phyloP scores from a whole-genome alignment of 2,888 invertebrate species.

The Bedellia somnulentella region DNA sequence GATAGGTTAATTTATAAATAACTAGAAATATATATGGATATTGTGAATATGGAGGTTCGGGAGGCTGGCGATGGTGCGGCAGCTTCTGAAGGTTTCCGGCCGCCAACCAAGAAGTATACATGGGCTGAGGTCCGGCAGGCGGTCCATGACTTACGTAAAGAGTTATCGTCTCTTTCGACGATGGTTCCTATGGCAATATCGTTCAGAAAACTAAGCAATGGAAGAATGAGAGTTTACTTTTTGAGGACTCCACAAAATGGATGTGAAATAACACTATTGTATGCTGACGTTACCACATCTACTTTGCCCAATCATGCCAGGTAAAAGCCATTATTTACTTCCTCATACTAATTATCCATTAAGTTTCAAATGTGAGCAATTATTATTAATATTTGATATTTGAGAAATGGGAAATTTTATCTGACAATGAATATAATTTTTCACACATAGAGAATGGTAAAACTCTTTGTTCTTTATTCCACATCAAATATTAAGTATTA shows the following conservation, averaged over 20 bases:
- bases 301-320: constrained; percentile 55
- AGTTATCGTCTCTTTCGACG: constrained; percentile 75
- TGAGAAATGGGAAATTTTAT: too few species aligned
- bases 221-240: constrained; percentile 85
- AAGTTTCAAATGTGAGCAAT: too few species aligned
- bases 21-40: constrained; percentile 20
- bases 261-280: constrained; percentile 87
- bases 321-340: too few species aligned
- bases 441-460: too few species aligned
- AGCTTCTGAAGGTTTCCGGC: constrained; percentile 31
- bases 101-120: constrained; percentile 50
- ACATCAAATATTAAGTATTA: too few species aligned
- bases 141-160: constrained; percentile 78
- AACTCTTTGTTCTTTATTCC: too few species aligned
- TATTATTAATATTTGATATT: too few species aligned
- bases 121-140: constrained; percentile 82
- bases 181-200: constrained; percentile 83
- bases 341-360: too few species aligned
- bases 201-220: constrained; percentile 77
- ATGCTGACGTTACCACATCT: constrained; percentile 77
- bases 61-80: constrained; percentile 51
- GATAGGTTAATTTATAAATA: constrained; percentile 11
- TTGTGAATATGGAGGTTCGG: constrained; percentile 43
- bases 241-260: constrained; percentile 84
- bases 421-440: too few species aligned